A percentile compares a stretch with the other conserved stretches of the same genome.
Evolutionary conservation across 1,140 invertebrate species (phyloP).

Genomic region (Drosophila varians): DNA sequence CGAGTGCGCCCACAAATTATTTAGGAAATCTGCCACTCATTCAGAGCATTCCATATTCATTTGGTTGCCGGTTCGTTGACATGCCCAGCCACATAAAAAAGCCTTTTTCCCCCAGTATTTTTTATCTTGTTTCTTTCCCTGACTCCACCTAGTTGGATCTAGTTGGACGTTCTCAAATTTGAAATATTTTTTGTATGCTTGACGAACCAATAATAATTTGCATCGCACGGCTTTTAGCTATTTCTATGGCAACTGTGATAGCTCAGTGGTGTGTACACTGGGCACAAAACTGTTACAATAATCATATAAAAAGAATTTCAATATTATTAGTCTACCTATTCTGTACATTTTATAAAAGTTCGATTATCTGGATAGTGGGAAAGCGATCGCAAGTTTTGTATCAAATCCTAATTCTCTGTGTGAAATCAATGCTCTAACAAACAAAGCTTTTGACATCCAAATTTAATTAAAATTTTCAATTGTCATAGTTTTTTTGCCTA

Average conservation of each 20-base stretch:
- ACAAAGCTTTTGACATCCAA: conserved; percentile 28
- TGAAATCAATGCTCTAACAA: conserved; percentile 1
- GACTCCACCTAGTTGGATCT: conserved; percentile 23
- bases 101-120: conserved; percentile 49
- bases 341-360: not conserved
- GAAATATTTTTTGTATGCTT: conserved; percentile 64
- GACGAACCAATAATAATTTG: conserved; percentile 79
- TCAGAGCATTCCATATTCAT: conserved; percentile 76
- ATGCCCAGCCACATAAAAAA: conserved; percentile 47
- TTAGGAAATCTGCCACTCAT: conserved; percentile 62
- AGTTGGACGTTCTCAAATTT: conserved; percentile 46
- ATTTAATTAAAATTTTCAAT: conserved; percentile 62
- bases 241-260: conserved; percentile 56
- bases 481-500: conserved; percentile 7
- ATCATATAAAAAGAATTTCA: too few species aligned
- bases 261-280: not conserved
- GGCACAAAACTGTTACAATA: not conserved
- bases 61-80: conserved; percentile 71
- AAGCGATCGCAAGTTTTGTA: not conserved
- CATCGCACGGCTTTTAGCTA: conserved; percentile 61
- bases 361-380: not conserved
- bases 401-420: not conserved
- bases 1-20: conserved; percentile 69
- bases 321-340: not conserved
- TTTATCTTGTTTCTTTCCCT: conserved; percentile 19